Base-by-base conservation (phyloP, 2,113 vertebrate genomes). In the Neotoma lepida region DNA sequence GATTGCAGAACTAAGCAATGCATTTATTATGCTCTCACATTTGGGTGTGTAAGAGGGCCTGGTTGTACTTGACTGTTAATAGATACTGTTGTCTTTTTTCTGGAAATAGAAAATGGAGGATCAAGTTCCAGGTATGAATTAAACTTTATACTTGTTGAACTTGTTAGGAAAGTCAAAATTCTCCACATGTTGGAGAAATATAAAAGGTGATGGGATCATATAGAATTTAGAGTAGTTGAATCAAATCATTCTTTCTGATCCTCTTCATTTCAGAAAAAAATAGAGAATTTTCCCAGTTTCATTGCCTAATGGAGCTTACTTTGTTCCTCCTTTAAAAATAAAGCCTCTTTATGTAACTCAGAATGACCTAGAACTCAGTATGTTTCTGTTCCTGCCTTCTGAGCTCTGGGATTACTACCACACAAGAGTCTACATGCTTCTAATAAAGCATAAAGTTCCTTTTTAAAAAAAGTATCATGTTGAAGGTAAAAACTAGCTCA, bases 401-500 rank as follows among this genome's bases (percentile, higher is more conserved):
- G 24, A 88, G 14, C 13, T 56, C n/a, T 73, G 15, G n/a, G 9
- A 39, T 71, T 56, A 30, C 8, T 7, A 87, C 35, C 26, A 20
- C 24, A 54, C 24, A 70, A 39, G 14, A 54, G 13, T 56, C 26
- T 88, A 39, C 12, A 88, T 6, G 24, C 7, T 68, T 95, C 81
- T 73, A 94, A 86, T n/a, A 95, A 94, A 86, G 39, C 64, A 87
- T n/a, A 70, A 58, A 78, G 4, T 88, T 91, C 89, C 85, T 88
- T 88, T 13, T 12, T 44, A 73, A n/a, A 71, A 56, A 84, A 61
- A 1, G 28, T 88, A 56, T 90, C 39, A 46, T 46, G 44, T 44
- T 30, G 78, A 95, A 88, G 44, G 17, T 44, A 73, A 63, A 96
- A 97, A 91, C 88, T 46, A 66, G 97, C 49, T 39, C 18, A 17